A percentile compares a stretch with the other conserved stretches of the same genome.
phyloP scores from a whole-genome alignment of 2,888 invertebrate species.

The Drosophila algonquin region DNA sequence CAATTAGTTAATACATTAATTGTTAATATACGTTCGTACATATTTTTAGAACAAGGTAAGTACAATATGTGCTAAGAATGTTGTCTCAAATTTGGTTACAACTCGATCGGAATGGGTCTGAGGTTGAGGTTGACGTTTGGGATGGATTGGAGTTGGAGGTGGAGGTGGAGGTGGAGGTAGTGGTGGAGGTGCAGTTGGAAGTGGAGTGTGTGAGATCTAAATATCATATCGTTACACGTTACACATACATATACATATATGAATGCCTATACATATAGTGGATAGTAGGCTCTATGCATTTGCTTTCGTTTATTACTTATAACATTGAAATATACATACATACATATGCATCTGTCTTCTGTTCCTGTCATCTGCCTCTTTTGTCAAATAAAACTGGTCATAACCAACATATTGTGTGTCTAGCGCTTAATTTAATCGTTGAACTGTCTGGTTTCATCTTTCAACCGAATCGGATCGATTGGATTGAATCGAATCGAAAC shows the following conservation, averaged over 20 bases:
- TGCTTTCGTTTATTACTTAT: conserved; percentile 52
- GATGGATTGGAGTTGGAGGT: background rate
- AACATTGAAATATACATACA: conserved; percentile 74
- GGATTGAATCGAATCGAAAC: too few species aligned
- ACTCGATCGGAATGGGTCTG: conserved; percentile 10
- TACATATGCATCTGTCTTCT: conserved; percentile 49
- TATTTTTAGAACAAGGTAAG: conserved; percentile 50
- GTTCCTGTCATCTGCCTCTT: conserved; percentile 10
- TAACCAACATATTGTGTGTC: conserved; percentile 62
- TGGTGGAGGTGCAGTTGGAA: conserved; percentile 24
- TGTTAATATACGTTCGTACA: conserved; percentile 48
- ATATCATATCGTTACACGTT: conserved; percentile 40
- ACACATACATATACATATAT: conserved; percentile 45
- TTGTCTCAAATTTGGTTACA: conserved; percentile 31
- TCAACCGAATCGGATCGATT: conserved; percentile 7
- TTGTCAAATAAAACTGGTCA: conserved; percentile 35
- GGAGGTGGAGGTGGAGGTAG: background rate
- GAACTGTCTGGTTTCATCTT: conserved; percentile 62
- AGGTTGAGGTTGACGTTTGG: background rate
- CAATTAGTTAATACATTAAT: conserved; percentile 62
- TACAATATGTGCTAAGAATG: conserved; percentile 49
- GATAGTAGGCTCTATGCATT: conserved; percentile 44
- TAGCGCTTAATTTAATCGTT: conserved; percentile 78
- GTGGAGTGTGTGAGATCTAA: conserved; percentile 32
- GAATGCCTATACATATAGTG: conserved; percentile 34